These are phyloP conservation scores for Pelecanus crispus DNA, from an alignment of 2,113 vertebrate species.

Conservation along the genomic window DNA sequence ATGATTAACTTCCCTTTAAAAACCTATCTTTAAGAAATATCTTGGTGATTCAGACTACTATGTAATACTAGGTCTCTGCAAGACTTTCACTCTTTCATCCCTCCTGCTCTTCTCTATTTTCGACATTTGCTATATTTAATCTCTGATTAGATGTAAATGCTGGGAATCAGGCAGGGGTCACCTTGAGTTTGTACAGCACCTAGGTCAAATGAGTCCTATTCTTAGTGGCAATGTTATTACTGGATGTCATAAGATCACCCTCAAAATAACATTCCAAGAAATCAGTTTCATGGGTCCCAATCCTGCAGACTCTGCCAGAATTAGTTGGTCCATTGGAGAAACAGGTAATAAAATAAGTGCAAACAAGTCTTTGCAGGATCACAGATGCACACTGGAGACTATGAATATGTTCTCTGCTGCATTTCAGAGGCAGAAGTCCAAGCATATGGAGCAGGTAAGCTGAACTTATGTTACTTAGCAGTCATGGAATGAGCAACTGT, in stretches of 20 bases:
- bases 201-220: constrained; percentile 19
- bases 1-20: neutral
- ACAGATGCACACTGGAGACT: neutral
- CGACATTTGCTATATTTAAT: constrained; percentile 34
- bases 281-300: neutral
- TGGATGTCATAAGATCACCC: neutral
- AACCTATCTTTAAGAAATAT: neutral
- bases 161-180: neutral
- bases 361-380: neutral
- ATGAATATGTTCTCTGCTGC: neutral
- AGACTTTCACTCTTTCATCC: neutral
- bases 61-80: neutral
- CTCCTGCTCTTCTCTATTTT: neutral
- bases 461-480: neutral
- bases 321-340: neutral
- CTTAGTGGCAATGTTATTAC: neutral
- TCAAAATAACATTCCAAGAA: neutral
- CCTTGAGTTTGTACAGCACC: constrained; percentile 19
- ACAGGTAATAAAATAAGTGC: neutral
- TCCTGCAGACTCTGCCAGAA: neutral
- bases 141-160: constrained; percentile 32
- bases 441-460: neutral
- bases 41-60: neutral
- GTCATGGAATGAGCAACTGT: neutral
- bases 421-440: neutral